Percentiles rank a stretch among this genome's conserved stretches.
Evolutionary conservation across 2,888 invertebrate genomes (phyloP).

Genomic region (Drosophila mimica): DNA sequence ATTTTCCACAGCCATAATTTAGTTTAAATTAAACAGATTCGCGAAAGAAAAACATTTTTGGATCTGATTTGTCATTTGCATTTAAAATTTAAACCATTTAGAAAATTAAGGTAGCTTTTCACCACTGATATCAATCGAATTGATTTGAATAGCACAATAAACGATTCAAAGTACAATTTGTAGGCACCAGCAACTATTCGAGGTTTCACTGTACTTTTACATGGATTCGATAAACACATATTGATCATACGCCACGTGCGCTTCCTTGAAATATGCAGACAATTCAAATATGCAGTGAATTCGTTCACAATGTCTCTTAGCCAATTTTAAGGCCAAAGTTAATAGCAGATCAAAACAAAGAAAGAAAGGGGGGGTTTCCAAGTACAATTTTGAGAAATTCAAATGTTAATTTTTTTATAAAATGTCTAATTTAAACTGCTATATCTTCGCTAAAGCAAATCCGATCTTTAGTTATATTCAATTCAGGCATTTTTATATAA

Average conservation of each 20-base stretch:
- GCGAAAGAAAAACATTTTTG: too few relatives aligned
- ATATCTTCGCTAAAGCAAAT: neutral
- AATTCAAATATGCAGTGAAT: conserved; percentile 36
- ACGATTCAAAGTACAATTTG: too few relatives aligned
- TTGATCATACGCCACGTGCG: conserved; percentile 61
- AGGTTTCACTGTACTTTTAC: neutral
- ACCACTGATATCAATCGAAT: neutral
- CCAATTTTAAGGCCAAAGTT: conserved; percentile 2
- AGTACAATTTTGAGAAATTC: too few relatives aligned
- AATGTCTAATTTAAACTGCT: neutral
- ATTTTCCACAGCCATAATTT: neutral
- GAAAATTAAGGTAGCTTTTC: neutral
- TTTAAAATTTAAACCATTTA: too few relatives aligned
- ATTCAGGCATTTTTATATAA: too few relatives aligned
- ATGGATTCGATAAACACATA: neutral
- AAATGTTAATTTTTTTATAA: too few relatives aligned
- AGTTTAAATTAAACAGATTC: too few relatives aligned
- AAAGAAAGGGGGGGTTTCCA: neutral
- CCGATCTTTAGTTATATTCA: too few relatives aligned
- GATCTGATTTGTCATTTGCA: too few relatives aligned
- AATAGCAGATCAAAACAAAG: neutral
- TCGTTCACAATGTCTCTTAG: conserved; percentile 61
- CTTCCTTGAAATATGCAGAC: conserved; percentile 7
- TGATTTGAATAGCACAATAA: neutral
- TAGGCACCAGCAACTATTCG: neutral